Conservation (phyloP, 37 sponge, comb jelly and placozoan genomes). For the Spongilla lacustris region DNA sequence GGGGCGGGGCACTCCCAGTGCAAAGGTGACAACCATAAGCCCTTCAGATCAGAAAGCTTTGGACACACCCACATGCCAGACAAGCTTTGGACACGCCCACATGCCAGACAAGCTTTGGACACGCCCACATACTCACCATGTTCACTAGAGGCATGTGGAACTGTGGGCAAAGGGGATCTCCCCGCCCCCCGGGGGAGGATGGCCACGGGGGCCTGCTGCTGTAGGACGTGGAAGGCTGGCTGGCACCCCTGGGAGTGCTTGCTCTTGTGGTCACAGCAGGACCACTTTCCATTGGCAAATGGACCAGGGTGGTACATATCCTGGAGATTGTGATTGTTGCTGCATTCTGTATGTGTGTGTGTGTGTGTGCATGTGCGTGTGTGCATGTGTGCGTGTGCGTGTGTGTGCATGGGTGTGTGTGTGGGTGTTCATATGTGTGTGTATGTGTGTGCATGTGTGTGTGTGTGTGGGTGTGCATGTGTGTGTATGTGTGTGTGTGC, state of each 20-base stretch:
- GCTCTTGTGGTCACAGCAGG: slow-evolving; percentile 76
- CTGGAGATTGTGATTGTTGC: slow-evolving; percentile 33
- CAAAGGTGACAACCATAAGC: too few species aligned
- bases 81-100: too few species aligned
- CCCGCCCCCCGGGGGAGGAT: not conserved
- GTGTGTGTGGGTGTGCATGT: slow-evolving; percentile 12
- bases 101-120: too few species aligned
- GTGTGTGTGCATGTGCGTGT: not conserved
- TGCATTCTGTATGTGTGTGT: slow-evolving; percentile 41
- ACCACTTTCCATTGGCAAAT: slow-evolving; percentile 70
- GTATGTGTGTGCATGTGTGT: slow-evolving; percentile 12
- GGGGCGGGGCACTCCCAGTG: too few species aligned
- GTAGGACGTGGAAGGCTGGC: not conserved
- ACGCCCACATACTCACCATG: not conserved
- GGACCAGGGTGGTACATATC: slow-evolving; percentile 77
- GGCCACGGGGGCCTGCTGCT: not conserved
- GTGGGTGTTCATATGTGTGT: too few species aligned
- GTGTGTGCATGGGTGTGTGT: not conserved
- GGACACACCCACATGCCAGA: too few species aligned
- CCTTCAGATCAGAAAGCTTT: too few species aligned
- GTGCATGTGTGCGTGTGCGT: not conserved
- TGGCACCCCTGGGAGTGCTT: slow-evolving; percentile 74
- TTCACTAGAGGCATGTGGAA: not conserved
- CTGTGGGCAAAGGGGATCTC: slow-evolving; percentile 1
- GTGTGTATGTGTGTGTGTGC: not conserved